Evolutionary conservation across 2,888 invertebrate species (phyloP).

Genomic region (Nebria salina): DNA sequence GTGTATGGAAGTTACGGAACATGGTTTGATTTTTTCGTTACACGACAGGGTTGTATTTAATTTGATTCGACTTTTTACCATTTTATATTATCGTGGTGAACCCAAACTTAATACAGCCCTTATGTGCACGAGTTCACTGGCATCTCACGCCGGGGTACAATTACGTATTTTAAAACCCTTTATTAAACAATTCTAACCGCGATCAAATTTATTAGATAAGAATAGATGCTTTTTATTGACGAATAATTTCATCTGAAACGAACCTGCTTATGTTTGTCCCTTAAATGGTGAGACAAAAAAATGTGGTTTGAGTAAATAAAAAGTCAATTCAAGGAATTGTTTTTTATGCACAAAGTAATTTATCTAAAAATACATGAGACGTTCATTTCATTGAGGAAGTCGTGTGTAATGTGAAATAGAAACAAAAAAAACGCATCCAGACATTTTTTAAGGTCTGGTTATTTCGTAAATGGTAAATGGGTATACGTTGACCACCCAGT

Average conservation of each 20-base stretch:
- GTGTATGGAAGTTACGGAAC: no score
- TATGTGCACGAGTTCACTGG: neutral
- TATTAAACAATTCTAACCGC: neutral
- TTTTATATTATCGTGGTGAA: no score
- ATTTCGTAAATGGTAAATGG: neutral
- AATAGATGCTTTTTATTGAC: neutral
- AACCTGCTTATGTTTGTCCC: neutral
- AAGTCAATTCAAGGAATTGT: neutral
- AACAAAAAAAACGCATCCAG: neutral
- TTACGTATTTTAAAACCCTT: neutral
- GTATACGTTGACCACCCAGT: neutral
- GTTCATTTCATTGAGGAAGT: constrained; percentile 1
- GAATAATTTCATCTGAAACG: neutral
- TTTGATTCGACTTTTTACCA: no score
- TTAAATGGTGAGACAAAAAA: neutral
- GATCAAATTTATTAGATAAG: neutral
- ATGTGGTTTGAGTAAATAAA: neutral
- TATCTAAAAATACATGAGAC: constrained; percentile 1
- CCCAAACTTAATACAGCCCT: neutral
- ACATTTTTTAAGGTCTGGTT: neutral
- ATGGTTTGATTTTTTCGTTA: no score
- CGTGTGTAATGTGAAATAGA: neutral
- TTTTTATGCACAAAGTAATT: neutral
- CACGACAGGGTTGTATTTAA: no score
- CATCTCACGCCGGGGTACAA: neutral